Percentiles rank a stretch among this genome's conserved stretches.
Evolutionary conservation across 2,113 vertebrate genomes (phyloP).

Genomic region (Misgurnus anguillicaudatus): DNA sequence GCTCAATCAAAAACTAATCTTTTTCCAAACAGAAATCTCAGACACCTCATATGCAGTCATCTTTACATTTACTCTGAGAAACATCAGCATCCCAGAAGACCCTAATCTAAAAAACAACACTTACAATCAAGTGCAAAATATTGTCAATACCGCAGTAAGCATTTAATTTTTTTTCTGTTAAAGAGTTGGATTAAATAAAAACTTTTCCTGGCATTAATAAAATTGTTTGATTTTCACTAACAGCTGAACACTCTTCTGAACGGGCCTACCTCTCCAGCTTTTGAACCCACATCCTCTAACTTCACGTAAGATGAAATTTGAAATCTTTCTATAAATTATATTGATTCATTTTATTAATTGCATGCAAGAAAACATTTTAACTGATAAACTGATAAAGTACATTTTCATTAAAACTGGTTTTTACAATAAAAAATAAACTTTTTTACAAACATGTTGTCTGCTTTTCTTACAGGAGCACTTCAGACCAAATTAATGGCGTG

Average conservation of each 20-base stretch:
- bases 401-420: too few relatives aligned
- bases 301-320: too few relatives aligned
- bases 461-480: background rate
- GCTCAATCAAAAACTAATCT: background rate
- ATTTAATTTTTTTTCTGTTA: background rate
- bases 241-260: conserved; percentile 13
- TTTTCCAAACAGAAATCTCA: background rate
- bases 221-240: background rate
- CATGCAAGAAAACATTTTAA: too few relatives aligned
- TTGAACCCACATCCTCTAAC: too few relatives aligned
- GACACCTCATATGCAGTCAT: background rate
- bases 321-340: too few relatives aligned
- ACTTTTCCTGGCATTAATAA: background rate
- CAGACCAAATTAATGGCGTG: background rate
- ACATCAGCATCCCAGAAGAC: background rate
- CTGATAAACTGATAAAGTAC: too few relatives aligned
- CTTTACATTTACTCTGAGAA: background rate
- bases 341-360: too few relatives aligned
- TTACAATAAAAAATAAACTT: background rate
- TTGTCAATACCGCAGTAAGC: conserved; percentile 14
- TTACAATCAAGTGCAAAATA: background rate
- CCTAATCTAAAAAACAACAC: background rate
- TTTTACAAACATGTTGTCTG: background rate
- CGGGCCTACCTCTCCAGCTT: background rate
- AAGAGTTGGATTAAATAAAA: background rate